Base-by-base conservation (phyloP, 2,113 vertebrate genomes). In the Canis aureus region DNA sequence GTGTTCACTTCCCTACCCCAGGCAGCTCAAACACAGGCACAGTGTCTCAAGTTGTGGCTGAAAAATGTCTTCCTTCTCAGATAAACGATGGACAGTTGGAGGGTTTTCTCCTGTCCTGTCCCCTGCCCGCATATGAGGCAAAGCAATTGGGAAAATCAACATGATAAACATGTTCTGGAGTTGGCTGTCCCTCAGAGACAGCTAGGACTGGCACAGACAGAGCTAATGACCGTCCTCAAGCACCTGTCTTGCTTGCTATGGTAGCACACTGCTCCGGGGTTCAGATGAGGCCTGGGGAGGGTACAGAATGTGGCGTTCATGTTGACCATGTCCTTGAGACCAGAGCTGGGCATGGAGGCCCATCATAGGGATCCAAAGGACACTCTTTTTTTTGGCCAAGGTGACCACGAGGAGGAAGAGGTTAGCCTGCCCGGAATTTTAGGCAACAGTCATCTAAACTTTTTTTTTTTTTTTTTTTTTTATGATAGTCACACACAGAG, bases 191-290 rank as follows among this genome's bases (percentile, higher is more conserved):
- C 59, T 11, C 15, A 81, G 3, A 6, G 32, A 79, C 3, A 11
- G 32, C 55, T 1, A 16, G 78, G 82, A 27, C 1, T 1, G 25
- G 3, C 4, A 17, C 8, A 32, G 69, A 60, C 20, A 22, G 4
- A 20, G 57, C 89, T 59, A 16, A 32, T 51, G 60, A 69, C n/a
- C 19, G n/a, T 12, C 66, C 71, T 38, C 43, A 8, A 49, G 60
- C 49, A 35, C 43, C 62, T 20, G 3, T 5, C 11, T 0, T 0
- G 51, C 67, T 38, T 38, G 4, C 12, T 0, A 5, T 6, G 27
- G 82, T 8, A 32, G 57, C 9, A 27, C 20, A 76, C 73, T 3
- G 55, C 57, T 12, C 43, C 0, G 27, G 67, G 80, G 17, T 27
- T 82, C 55, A 89, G 66, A 17, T 0, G 5, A 81, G 29, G 74